Base-by-base conservation (phyloP, 2,888 invertebrate species). In the Drosophila merina region DNA sequence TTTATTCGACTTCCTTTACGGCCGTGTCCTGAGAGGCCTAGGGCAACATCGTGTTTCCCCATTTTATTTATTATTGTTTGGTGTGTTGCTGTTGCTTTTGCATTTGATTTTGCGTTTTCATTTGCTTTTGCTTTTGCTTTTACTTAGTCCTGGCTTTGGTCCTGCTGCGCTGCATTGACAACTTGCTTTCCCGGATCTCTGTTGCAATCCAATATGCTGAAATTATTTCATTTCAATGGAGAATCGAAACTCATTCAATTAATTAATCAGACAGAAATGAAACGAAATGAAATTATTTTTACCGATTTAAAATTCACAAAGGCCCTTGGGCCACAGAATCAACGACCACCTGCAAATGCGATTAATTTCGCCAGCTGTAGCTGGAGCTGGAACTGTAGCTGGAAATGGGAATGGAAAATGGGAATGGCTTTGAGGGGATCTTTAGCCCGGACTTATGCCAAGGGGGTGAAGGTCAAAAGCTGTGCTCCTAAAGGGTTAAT, bases 401-500 rank as follows among this genome's bases (percentile, higher is more conserved):
- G 42, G 42, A 20, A 14, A 8, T 6, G 14, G n/a, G 20, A 52
- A 30, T 9, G 20, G 33, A 20, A 20, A 14, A 8, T 6, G 14
- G n/a, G 38, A 52, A 30, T 9, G 20, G 33, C 26, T 14, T 64
- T 20, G 52, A 63, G 54, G n/a, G 56, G 55, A 60, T 58, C 26
- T 45, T 42, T 6, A 8, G 48, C 52, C 31, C 30, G 33, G 67
- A 48, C 42, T 62, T 66, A 66, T 52, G 42, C 50, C 38, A 26
- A 25, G 42, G 64, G 68, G 68, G 58, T 59, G 60, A 75, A 87
- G 88, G 88, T 87, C 83, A 82, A 52, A 81, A 68, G 79, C 63
- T 70, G 58, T 67, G 86, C 84, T 67, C 75, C 86, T 62, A 86
- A 88, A 79, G 88, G 85, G 85, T 88, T 85, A 88, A 88, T 84